These are phyloP conservation scores for Psittacara wagleri DNA, from an alignment of 2,113 vertebrate genomes.

Conservation along the genomic window DNA sequence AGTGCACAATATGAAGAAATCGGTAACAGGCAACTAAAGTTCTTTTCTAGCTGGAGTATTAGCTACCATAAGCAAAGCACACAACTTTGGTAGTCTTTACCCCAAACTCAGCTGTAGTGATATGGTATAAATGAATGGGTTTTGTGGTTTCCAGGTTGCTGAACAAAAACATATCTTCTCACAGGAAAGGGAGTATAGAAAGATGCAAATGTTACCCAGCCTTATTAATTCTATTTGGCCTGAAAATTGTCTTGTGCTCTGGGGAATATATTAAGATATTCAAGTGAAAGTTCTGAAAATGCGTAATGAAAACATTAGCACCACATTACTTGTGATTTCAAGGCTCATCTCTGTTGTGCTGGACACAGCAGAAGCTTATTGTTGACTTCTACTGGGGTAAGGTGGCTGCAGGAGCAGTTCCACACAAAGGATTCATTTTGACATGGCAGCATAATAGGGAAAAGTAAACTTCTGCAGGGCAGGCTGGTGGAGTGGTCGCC, in stretches of 20 bases:
- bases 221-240: slow-evolving; percentile 7
- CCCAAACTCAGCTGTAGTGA: neutral
- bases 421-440: neutral
- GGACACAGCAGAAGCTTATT: neutral
- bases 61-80: neutral
- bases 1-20: neutral
- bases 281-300: neutral
- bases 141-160: neutral
- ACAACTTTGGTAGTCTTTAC: neutral
- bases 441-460: fast-evolving
- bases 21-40: fast-evolving
- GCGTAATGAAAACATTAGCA: neutral
- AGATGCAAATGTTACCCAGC: neutral
- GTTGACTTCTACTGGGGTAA: neutral
- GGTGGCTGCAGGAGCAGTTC: neutral
- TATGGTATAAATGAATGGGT: neutral
- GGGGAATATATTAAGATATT: neutral
- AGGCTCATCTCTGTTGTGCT: neutral
- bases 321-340: neutral
- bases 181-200: neutral
- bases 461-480: neutral
- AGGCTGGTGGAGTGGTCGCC: neutral
- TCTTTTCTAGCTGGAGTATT: neutral
- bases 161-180: neutral
- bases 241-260: neutral